Base-by-base conservation (phyloP, 2,888 invertebrate genomes). In the Lochmaea capreae region DNA sequence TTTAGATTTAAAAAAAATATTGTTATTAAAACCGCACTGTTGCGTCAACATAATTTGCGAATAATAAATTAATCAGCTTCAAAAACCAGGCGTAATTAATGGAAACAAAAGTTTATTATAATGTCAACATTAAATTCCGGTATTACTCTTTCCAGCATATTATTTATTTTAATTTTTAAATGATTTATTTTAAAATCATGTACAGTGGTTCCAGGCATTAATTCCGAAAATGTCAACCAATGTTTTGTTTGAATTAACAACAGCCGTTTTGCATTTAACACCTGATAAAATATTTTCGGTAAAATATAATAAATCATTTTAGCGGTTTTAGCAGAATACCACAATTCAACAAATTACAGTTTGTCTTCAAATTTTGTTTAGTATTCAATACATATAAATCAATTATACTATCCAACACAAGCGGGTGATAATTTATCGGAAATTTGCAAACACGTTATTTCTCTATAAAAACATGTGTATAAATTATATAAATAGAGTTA, bases 261-360 rank as follows among this genome's bases (percentile, higher is more conserved):
- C 18, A 42, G 22, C 43, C 16, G 16, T 46, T 63, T 63, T 12
- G 8, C 11, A 9, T 43, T 63, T 5, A 16, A 42, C 63, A 42
- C 63, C 43, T 18, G 42, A 63, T 63, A 63, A 63, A 63, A 63
- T 63, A 63, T 63, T 43, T 22, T n/a, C 63, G 8, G 46, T 42
- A 12, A 43, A 63, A 63, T 63, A 18, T n/a, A 46, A 63, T 63
- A 46, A 46, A 63, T 18, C 12, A 63, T 63, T 63, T 63, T 9
- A 43, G 63, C 18, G 63, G 63, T 22, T 18, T 16, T 18, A 16
- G 22, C 39, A 16, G 16, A 33, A 62, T 62, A 16, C n/a, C 9
- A 26, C 22, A 22, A 58, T 26, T 26, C 3, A 26, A 14, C 49
- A 49, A n/a, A 49, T 5, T 49, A 33, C 33, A 33, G 49, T 49